Base-by-base conservation (phyloP, 2,888 invertebrate genomes). In the Drosophila seclusa region DNA sequence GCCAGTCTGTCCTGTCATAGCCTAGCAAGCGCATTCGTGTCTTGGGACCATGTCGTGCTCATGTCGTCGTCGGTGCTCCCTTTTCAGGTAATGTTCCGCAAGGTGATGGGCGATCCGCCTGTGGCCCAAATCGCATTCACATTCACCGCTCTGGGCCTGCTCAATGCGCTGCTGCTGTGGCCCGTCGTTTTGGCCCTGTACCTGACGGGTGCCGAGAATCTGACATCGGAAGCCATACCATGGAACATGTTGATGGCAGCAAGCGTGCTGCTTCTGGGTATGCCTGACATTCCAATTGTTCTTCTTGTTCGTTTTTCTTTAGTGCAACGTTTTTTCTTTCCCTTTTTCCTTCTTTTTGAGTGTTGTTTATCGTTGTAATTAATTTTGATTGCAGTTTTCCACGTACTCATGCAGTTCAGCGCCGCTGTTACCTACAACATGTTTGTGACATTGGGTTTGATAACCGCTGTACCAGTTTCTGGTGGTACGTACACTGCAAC, bases 401-500 rank as follows among this genome's bases (percentile, higher is more conserved):
- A 98, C 93, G 95, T 98, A 92, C 94, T 98, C 91, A 98, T 97
- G 89, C 98, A 98, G 94, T 99, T 99, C 93, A 98, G 98, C 85
- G 96, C 98, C 85, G 96, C 97, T 73, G 95, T 98, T 81, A 98
- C 99, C 10, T 98, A 98, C 94, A 98, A 98, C 92, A 95, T 98
- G 91, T 98, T 99, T 94, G 97, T 99, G 75, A 98, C 98, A 21
- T 95, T 99, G 86, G 98, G 98, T 82, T 95, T 99, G 87, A 97
- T 99, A 83, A 97, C 98, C 61, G 97, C 98, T 69, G 98, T 99
- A 82, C 98, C 98, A 60, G 96, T 98, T 66, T 98, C 98, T 73
- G 98, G 98, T 93, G 98, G 98, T 98, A 94, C 94, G 93, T 91
- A 82, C 54, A 61, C 55, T 52, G 42, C 16, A 29, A 36, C 36